These are phyloP conservation scores for Chondrosia reniformis DNA, from an alignment of 37 sponge, comb jelly and placozoan genomes.

Conservation along the genomic window DNA sequence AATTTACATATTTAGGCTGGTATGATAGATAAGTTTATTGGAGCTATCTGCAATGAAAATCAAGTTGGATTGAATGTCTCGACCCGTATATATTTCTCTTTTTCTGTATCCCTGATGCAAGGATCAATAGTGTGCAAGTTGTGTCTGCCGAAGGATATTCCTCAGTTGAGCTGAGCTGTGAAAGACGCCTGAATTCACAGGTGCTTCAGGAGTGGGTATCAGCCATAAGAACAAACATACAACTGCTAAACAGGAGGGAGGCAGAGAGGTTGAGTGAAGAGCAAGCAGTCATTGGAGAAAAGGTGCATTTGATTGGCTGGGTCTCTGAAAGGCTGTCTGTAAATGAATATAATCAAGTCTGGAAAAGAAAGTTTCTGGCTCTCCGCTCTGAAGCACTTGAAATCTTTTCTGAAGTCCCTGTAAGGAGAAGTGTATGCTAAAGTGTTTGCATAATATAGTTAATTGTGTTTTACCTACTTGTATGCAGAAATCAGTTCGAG, in stretches of 20 bases:
- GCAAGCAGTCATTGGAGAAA: not conserved
- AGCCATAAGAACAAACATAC: slow-evolving; percentile 8
- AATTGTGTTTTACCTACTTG: not conserved
- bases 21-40: not conserved
- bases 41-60: no score
- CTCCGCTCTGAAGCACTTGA: slow-evolving; percentile 1
- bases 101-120: not conserved
- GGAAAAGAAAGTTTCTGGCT: not conserved
- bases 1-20: not conserved
- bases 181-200: not conserved
- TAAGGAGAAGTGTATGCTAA: not conserved
- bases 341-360: not conserved
- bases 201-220: not conserved
- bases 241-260: not conserved
- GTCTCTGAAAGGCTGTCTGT: slow-evolving; percentile 6
- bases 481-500: not conserved
- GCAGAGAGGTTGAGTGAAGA: slow-evolving; percentile 5
- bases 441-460: not conserved
- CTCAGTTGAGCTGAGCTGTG: not conserved
- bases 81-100: no score
- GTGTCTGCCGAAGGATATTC: not conserved
- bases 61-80: no score
- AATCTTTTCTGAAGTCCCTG: not conserved
- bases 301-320: slow-evolving; percentile 5
- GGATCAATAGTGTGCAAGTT: not conserved